phyloP scores from a whole-genome alignment of 2,113 vertebrate genomes.

The Aramus guarauna region DNA sequence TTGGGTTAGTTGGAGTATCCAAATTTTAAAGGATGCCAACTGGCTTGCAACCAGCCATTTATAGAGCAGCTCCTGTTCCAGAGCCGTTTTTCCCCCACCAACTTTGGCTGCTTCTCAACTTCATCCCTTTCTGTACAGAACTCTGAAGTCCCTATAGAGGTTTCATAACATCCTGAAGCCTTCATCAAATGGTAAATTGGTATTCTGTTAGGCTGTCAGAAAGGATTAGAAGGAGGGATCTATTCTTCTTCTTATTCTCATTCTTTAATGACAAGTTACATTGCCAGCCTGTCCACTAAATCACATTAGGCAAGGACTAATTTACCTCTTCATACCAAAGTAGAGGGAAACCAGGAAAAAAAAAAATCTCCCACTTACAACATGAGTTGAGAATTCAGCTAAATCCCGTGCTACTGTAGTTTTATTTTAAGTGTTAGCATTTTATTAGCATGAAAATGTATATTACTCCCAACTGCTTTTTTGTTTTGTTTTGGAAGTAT shows the following conservation, averaged over 20 bases:
- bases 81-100: neutral
- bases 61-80: neutral
- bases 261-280: slow-evolving; percentile 53
- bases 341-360: neutral
- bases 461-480: neutral
- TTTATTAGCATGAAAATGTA: neutral
- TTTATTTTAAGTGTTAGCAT: neutral
- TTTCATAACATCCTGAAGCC: slow-evolving; percentile 46
- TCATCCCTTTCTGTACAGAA: slow-evolving; percentile 1
- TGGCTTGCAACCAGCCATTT: slow-evolving; percentile 7
- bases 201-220: slow-evolving; percentile 57
- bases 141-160: slow-evolving; percentile 37
- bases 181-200: slow-evolving; percentile 59
- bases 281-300: slow-evolving; percentile 52
- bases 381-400: neutral
- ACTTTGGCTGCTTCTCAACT: slow-evolving; percentile 23
- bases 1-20: neutral
- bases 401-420: neutral
- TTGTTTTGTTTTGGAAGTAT: neutral
- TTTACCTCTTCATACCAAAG: slow-evolving; percentile 36
- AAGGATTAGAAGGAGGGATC: slow-evolving; percentile 51
- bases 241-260: slow-evolving; percentile 41
- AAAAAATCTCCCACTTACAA: neutral
- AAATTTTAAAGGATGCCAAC: slow-evolving; percentile 9
- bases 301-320: slow-evolving; percentile 52